A percentile compares a stretch with the other conserved stretches of the same genome.
Conservation (phyloP, 92 coral and sea anemone species). For the Blastomussa wellsi region DNA sequence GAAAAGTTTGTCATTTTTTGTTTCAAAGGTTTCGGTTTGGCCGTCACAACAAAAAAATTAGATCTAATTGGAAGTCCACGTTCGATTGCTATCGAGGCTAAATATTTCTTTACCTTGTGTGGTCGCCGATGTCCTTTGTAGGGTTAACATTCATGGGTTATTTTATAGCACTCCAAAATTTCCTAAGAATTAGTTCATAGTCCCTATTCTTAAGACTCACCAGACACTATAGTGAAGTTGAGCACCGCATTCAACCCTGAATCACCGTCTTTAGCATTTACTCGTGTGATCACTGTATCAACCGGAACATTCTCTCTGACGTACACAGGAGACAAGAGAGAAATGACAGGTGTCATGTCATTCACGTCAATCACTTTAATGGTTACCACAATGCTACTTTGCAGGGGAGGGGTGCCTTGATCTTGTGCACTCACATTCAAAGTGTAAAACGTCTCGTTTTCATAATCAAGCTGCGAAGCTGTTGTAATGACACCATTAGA, state of each 20-base stretch:
- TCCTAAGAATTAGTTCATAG: too few relatives aligned
- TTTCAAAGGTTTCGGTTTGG: too few relatives aligned
- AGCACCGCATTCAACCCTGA: constrained; percentile 54
- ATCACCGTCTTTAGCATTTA: constrained; percentile 58
- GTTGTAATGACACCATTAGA: constrained; percentile 40
- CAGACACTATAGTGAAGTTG: constrained; percentile 52
- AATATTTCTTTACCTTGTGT: too few relatives aligned
- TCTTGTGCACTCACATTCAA: constrained; percentile 50
- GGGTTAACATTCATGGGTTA: too few relatives aligned
- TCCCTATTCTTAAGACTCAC: constrained; percentile 27
- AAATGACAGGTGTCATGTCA: constrained; percentile 53
- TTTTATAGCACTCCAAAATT: too few relatives aligned
- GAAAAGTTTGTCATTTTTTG: too few relatives aligned
- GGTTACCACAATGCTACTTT: constrained; percentile 24
- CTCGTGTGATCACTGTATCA: constrained; percentile 42
- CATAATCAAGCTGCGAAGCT: constrained; percentile 38
- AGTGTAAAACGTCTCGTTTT: constrained; percentile 19
- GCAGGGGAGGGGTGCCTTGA: constrained; percentile 50
- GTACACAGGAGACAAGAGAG: constrained; percentile 37
- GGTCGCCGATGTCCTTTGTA: too few relatives aligned
- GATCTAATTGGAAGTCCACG: too few relatives aligned
- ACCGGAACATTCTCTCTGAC: constrained; percentile 53
- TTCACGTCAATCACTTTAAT: constrained; percentile 56
- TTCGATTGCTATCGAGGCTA: too few relatives aligned
- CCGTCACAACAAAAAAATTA: too few relatives aligned